phyloP scores from a whole-genome alignment of 2,888 invertebrate species.

The Gandaritis pyraliata region DNA sequence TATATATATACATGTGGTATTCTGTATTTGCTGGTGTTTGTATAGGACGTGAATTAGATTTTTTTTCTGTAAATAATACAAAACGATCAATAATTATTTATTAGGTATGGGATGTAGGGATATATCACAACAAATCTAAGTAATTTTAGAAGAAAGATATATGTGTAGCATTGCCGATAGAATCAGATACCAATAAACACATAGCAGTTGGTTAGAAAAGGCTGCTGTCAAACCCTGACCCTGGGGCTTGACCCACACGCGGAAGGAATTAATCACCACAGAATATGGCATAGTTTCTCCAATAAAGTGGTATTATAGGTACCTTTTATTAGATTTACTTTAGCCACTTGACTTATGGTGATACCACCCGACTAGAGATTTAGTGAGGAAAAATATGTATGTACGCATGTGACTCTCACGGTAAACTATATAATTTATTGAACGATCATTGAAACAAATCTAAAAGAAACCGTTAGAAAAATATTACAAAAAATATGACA shows the following conservation, averaged over 20 bases:
- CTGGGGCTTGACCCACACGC: constrained; percentile 73
- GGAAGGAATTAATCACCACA: constrained; percentile 76
- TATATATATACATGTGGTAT: too few relatives aligned
- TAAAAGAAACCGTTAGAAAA: too few relatives aligned
- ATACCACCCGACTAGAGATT: too few relatives aligned
- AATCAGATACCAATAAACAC: constrained; percentile 8
- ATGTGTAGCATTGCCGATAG: constrained; percentile 8
- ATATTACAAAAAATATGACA: background rate
- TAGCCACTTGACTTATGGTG: background rate
- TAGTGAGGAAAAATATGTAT: too few relatives aligned
- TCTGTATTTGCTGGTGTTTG: too few relatives aligned
- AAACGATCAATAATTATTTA: too few relatives aligned
- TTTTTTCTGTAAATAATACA: too few relatives aligned
- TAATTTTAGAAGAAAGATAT: constrained; percentile 14
- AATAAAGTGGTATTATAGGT: constrained; percentile 1
- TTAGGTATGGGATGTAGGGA: too few relatives aligned
- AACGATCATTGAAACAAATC: background rate
- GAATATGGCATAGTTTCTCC: constrained; percentile 18
- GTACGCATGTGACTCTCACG: too few relatives aligned
- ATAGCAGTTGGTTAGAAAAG: constrained; percentile 43
- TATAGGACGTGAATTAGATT: too few relatives aligned
- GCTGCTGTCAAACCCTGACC: constrained; percentile 66
- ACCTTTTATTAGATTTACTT: constrained; percentile 7
- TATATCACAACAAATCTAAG: background rate
- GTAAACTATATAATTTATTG: too few relatives aligned